A percentile compares a stretch with the other conserved stretches of the same genome.
phyloP scores from a whole-genome alignment of 2,113 vertebrate species.

The Capreolus pygargus region DNA sequence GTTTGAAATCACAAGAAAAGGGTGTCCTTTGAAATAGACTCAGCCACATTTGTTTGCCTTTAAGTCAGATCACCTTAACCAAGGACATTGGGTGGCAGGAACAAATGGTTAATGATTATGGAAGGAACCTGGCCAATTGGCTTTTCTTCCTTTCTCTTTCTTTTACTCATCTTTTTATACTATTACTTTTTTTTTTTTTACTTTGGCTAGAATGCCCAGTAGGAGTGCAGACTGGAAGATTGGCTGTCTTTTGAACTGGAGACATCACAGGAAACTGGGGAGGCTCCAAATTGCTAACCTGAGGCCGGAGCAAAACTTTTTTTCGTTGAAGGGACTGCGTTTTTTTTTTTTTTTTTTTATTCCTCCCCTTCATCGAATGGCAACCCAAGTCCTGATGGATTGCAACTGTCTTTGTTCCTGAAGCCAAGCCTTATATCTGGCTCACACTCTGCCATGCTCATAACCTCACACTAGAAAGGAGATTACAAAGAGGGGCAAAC shows the following conservation, averaged over 20 bases:
- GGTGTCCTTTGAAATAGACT: conserved; percentile 66
- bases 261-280: conserved; percentile 52
- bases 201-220: conserved; percentile 61
- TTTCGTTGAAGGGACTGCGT: conserved; percentile 41
- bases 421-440: conserved; percentile 77
- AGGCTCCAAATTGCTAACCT: conserved; percentile 73
- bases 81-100: conserved; percentile 62
- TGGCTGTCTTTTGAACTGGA: conserved; percentile 62
- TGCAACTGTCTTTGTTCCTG: conserved; percentile 80
- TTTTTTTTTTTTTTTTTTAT: conserved; percentile 14
- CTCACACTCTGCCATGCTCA: conserved; percentile 80
- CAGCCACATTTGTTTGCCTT: conserved; percentile 67
- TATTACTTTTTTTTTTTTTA: conserved; percentile 56
- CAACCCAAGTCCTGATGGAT: conserved; percentile 68
- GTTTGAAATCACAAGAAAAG: conserved; percentile 71
- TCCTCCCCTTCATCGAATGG: conserved; percentile 69
- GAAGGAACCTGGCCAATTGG: conserved; percentile 66
- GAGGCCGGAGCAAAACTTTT: conserved; percentile 67
- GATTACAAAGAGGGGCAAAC: conserved; percentile 87
- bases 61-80: conserved; percentile 66
- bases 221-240: conserved; percentile 64
- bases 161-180: conserved; percentile 63
- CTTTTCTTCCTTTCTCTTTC: conserved; percentile 65
- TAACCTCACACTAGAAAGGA: conserved; percentile 82
- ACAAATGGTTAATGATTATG: conserved; percentile 72